Percentiles rank a stretch among this genome's conserved stretches.
These are phyloP conservation scores for Ophion ellenae DNA, from an alignment of 2,888 invertebrate genomes.

Conservation along the genomic window DNA sequence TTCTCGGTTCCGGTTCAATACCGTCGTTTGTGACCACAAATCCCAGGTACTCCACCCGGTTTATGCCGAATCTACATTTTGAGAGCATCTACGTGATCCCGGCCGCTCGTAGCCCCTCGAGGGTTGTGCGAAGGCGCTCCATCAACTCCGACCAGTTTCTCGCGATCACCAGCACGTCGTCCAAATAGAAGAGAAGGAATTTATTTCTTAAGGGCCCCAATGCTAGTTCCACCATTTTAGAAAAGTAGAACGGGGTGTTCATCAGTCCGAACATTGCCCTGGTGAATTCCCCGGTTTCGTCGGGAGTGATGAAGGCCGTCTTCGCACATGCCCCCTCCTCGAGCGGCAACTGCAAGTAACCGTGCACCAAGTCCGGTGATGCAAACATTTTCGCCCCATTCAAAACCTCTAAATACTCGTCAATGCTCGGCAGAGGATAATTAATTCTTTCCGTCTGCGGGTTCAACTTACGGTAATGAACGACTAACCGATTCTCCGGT, in stretches of 20 bases:
- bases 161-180: constrained; percentile 70
- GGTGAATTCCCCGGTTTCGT: constrained; percentile 78
- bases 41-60: constrained; percentile 76
- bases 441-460: not conserved
- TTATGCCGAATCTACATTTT: constrained; percentile 46
- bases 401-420: too few relatives aligned
- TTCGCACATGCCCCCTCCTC: constrained; percentile 71
- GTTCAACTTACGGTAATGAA: not conserved
- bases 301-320: constrained; percentile 80
- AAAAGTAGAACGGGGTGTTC: constrained; percentile 80
- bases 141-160: constrained; percentile 62
- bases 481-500: not conserved
- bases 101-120: constrained; percentile 6
- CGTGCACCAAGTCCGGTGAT: constrained; percentile 27
- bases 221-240: constrained; percentile 76
- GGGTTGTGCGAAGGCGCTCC: not conserved
- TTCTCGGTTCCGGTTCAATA: constrained; percentile 64
- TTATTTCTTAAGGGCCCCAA: constrained; percentile 49
- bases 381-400: too few relatives aligned
- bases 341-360: constrained; percentile 78
- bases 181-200: constrained; percentile 61
- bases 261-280: constrained; percentile 80
- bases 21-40: constrained; percentile 69
- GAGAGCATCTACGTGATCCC: not conserved
- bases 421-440: too few relatives aligned